phyloP scores from a whole-genome alignment of 1,140 invertebrate species.

The Pygmarrhopalites habei region DNA sequence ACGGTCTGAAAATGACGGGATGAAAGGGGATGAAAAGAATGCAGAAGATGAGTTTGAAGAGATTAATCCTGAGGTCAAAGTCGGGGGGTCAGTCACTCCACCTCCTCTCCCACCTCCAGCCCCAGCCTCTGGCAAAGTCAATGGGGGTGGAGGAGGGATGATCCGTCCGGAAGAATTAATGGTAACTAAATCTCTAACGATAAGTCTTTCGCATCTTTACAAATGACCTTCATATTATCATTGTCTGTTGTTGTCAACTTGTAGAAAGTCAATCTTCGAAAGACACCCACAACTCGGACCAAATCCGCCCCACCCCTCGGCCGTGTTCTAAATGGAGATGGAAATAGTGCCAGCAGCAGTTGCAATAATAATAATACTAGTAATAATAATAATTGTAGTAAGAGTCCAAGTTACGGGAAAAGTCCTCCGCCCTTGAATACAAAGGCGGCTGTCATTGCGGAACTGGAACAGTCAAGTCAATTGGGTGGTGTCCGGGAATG shows the following conservation, averaged over 20 bases:
- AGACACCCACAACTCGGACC: conserved; percentile 35
- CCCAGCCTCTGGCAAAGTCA: neutral
- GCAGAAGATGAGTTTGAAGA: conserved; percentile 35
- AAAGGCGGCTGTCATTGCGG: conserved; percentile 35
- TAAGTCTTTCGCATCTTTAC: no score
- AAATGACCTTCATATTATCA: no score
- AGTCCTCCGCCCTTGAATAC: neutral
- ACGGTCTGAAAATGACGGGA: neutral
- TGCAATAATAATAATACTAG: no score
- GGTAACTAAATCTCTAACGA: conserved; percentile 18
- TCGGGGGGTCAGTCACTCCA: neutral
- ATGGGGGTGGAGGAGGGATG: conserved; percentile 1
- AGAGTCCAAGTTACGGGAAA: neutral
- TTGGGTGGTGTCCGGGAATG: conserved; percentile 38
- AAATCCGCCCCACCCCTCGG: conserved; percentile 36
- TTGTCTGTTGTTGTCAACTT: no score
- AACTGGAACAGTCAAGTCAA: conserved; percentile 37
- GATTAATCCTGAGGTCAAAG: conserved; percentile 24
- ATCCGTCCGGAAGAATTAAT: conserved; percentile 33
- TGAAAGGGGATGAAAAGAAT: conserved; percentile 28
- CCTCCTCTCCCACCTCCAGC: neutral
- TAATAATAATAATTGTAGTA: neutral
- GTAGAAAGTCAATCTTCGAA: conserved; percentile 38
- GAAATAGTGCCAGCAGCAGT: no score
- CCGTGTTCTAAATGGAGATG: conserved; percentile 27